Evolutionary conservation across 1,140 invertebrate species (phyloP), one percentile per base, ranked within the genome.

Genomic region (Drosophila bocqueti): DNA sequence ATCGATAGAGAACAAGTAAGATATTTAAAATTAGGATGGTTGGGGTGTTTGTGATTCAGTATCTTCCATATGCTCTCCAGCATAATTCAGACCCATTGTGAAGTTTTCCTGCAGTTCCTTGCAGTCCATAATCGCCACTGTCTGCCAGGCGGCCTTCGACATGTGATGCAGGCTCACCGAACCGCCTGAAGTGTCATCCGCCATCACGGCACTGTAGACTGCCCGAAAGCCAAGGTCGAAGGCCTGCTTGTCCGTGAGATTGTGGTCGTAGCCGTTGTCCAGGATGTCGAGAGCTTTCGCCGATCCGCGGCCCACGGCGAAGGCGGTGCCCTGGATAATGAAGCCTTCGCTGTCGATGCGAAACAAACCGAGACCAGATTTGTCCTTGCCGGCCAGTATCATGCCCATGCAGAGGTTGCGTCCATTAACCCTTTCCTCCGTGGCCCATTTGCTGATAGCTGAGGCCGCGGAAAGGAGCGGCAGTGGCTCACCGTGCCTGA

Each of bases 191-290:
- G 0, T 11, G 36, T 9, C 4, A 40, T 40, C 15, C 1, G 15
- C 15, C 21, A 26, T 11, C 0, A 15, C 4, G 21, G 36, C 54
- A 0, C n/a, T 4, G 21, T n/a, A 57, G 36, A 40, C 15, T 0
- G 54, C 36, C 5, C 54, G 36, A 16, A 16, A 40, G 21, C 15
- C 36, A 2, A 57, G 36, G 21, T 57, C 54, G 16, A 11, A 40
- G 54, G 54, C 54, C 54, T 57, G 21, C 9, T 40, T 24, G 9
- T 57, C 36, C 1, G 21, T 57, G 21, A 57, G 36, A n/a, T n/a
- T 0, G 9, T 11, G n/a, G 5, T 57, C 2, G 9, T 7, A 40
- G 16, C 36, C 15, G 3, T 6, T 6, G 9, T 26, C 9, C 9
- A 57, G 16, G 36, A 57, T 11, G 1, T 13, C 8, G 9, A 26